Percentiles rank a stretch among this genome's conserved stretches.
phyloP scores from a whole-genome alignment of 2,797 vertebrate species.

The Clamator glandarius region DNA sequence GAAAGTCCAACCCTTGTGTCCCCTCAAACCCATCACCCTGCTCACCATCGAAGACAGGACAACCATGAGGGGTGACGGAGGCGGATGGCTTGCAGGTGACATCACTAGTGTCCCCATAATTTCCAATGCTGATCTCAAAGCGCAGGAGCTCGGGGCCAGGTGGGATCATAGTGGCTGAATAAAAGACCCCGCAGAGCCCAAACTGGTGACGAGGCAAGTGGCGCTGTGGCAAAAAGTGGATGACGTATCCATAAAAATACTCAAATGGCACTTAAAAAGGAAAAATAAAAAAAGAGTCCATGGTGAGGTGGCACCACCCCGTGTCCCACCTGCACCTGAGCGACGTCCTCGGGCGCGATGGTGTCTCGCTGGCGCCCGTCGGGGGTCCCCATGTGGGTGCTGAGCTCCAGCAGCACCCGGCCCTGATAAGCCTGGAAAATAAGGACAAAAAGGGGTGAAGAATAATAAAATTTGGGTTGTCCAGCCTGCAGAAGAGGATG shows the following conservation, averaged over 20 bases:
- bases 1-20: too few relatives aligned
- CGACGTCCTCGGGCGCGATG: neutral
- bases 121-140: constrained; percentile 77
- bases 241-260: too few relatives aligned
- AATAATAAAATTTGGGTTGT: too few relatives aligned
- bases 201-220: constrained; percentile 47
- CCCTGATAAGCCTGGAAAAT: constrained; percentile 57
- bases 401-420: constrained; percentile 74
- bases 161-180: constrained; percentile 75
- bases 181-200: constrained; percentile 74
- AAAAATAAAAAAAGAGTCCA: too few relatives aligned
- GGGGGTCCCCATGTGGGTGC: neutral
- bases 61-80: constrained; percentile 65
- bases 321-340: constrained; percentile 55
- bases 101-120: constrained; percentile 69
- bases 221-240: neutral
- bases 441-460: too few relatives aligned
- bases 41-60: constrained; percentile 69
- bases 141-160: constrained; percentile 61
- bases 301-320: neutral
- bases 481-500: too few relatives aligned
- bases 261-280: too few relatives aligned
- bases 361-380: neutral
- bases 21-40: fast-evolving
- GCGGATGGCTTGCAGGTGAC: constrained; percentile 65